A percentile compares a stretch with the other conserved stretches of the same genome.
Evolutionary conservation across 2,113 vertebrate genomes (phyloP).

Genomic region (Cardinalis cardinalis): DNA sequence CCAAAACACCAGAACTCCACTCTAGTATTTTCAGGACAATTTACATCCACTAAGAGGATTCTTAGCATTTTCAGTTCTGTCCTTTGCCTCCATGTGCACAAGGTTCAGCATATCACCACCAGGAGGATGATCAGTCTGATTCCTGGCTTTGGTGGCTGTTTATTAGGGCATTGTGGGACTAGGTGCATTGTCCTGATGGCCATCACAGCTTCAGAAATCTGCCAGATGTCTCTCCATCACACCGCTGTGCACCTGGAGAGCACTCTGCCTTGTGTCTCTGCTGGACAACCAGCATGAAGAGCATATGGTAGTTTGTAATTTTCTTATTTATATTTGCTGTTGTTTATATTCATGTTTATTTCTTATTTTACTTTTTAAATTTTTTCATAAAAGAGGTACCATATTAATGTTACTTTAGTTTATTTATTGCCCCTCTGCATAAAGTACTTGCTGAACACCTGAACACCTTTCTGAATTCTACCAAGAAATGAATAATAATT

Average conservation of each 20-base stretch:
- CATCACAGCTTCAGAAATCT: not conserved
- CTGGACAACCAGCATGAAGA: not conserved
- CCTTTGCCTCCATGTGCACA: not conserved
- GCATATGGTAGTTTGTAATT: not conserved
- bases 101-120: rapidly evolving
- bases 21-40: not conserved
- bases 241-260: not conserved
- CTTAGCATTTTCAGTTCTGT: not conserved
- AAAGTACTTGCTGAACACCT: not conserved
- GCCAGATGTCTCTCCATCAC: not conserved
- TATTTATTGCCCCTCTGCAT: not conserved
- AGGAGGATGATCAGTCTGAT: not conserved
- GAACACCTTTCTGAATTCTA: not conserved
- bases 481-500: not conserved
- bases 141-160: not conserved
- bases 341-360: not conserved
- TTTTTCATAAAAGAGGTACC: not conserved
- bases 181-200: not conserved
- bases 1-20: no score
- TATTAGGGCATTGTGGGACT: not conserved
- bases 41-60: not conserved
- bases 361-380: not conserved
- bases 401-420: not conserved
- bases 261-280: not conserved
- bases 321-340: not conserved